These are phyloP conservation scores for Thereva unica DNA, from an alignment of 2,888 invertebrate species.

Conservation along the genomic window DNA sequence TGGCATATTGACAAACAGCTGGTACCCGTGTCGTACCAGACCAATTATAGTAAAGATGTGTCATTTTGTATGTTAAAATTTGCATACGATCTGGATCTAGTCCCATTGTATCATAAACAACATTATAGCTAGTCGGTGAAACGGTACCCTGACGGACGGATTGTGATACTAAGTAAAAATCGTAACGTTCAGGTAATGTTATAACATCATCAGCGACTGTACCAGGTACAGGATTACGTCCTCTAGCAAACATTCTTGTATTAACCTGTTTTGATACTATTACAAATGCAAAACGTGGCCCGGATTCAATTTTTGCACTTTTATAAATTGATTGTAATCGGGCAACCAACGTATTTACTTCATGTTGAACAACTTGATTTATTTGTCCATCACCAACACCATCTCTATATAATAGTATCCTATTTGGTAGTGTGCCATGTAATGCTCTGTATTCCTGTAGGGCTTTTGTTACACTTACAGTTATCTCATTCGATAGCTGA, in stretches of 20 bases:
- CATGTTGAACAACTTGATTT: conserved; percentile 74
- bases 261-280: conserved; percentile 90
- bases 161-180: conserved; percentile 90
- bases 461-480: conserved; percentile 63
- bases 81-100: conserved; percentile 78
- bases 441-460: conserved; percentile 51
- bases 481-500: conserved; percentile 74
- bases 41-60: conserved; percentile 93
- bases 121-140: conserved; percentile 87
- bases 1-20: conserved; percentile 92
- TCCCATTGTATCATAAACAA: conserved; percentile 74
- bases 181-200: conserved; percentile 80
- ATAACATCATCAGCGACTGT: conserved; percentile 86
- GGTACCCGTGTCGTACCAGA: conserved; percentile 84
- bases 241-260: conserved; percentile 67
- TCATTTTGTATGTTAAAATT: conserved; percentile 81
- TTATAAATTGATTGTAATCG: conserved; percentile 63
- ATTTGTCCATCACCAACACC: conserved; percentile 93
- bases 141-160: conserved; percentile 87
- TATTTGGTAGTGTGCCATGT: conserved; percentile 64
- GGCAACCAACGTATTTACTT: conserved; percentile 68
- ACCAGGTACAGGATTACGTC: conserved; percentile 78
- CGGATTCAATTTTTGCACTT: conserved; percentile 53
- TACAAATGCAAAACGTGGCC: conserved; percentile 70
- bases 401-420: conserved; percentile 85